Evolutionary conservation across 2,888 invertebrate species (phyloP).

Genomic region (Caenorhabditis sp.): DNA sequence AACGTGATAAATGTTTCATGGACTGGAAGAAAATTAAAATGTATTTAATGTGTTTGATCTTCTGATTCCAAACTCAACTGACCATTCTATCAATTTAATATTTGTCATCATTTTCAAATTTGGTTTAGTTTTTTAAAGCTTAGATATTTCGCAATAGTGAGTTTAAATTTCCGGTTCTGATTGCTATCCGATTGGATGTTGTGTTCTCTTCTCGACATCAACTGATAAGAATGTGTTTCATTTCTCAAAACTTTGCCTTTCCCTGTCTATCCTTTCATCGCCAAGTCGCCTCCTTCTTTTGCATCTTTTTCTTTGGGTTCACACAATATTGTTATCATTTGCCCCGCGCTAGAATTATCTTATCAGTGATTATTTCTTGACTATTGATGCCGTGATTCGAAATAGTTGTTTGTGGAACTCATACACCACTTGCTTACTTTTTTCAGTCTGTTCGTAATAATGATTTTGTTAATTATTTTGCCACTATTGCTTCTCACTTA

Average conservation of each 20-base stretch:
- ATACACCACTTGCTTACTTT: constrained; percentile 9
- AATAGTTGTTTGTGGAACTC: constrained; percentile 34
- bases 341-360: constrained; percentile 35
- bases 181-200: too few relatives aligned
- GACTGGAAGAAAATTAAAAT: too few relatives aligned
- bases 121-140: neutral
- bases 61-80: constrained; percentile 35
- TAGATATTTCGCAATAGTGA: constrained; percentile 23
- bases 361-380: constrained; percentile 34
- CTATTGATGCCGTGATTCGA: constrained; percentile 22
- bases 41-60: constrained; percentile 15
- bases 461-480: constrained; percentile 46
- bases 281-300: constrained; percentile 7
- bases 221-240: constrained; percentile 8
- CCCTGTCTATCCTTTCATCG: constrained; percentile 6
- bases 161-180: constrained; percentile 5
- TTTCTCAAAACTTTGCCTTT: constrained; percentile 29
- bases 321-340: constrained; percentile 45
- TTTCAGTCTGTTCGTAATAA: constrained; percentile 18
- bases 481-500: constrained; percentile 16
- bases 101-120: neutral
- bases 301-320: constrained; percentile 29
- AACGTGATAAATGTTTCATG: constrained; percentile 31
- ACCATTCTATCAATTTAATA: neutral
- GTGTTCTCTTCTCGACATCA: constrained; percentile 11